phyloP scores from a whole-genome alignment of 1,140 invertebrate species.

The Heliothis virescens region DNA sequence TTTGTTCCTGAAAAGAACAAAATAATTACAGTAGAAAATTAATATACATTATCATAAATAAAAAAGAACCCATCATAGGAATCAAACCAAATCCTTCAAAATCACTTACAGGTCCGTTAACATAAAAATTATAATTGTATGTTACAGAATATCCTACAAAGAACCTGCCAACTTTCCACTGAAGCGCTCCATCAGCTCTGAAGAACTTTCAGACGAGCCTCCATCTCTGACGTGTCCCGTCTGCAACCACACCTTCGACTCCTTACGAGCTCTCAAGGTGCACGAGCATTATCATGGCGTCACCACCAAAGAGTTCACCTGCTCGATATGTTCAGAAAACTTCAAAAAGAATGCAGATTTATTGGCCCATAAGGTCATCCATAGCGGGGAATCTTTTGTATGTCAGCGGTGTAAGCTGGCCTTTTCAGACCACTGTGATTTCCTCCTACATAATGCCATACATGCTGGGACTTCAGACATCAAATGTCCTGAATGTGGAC shows the following conservation, averaged over 20 bases:
- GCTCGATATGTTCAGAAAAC: conserved; percentile 6
- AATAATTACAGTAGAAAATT: no score
- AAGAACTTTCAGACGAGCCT: background rate
- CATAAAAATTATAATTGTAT: no score
- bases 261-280: background rate
- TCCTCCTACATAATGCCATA: background rate
- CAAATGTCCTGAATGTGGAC: conserved; percentile 20
- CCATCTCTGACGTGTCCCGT: background rate
- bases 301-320: background rate
- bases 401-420: conserved; percentile 8
- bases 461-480: background rate
- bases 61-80: no score
- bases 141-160: background rate
- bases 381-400: background rate
- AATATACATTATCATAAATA: no score
- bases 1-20: no score
- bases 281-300: background rate
- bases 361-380: background rate
- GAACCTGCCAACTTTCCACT: background rate
- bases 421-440: conserved; percentile 8
- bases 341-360: conserved; percentile 5
- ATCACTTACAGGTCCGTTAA: no score
- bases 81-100: no score
- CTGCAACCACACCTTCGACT: background rate
- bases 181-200: background rate